phyloP scores from a whole-genome alignment of 2,113 vertebrate genomes.

The Macrotus californicus region DNA sequence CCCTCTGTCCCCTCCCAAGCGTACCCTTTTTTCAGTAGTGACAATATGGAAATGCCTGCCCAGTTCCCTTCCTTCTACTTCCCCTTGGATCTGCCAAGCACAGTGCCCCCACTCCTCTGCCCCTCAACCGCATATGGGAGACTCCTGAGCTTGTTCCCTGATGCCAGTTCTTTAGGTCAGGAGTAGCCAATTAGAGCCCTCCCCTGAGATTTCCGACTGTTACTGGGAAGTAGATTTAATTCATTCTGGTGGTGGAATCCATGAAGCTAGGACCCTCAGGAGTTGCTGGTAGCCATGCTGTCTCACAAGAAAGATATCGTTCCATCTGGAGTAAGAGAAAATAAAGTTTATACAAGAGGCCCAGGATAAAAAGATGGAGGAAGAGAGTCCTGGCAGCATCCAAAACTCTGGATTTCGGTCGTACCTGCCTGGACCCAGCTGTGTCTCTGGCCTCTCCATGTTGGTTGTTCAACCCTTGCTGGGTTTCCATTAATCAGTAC shows the following conservation, averaged over 20 bases:
- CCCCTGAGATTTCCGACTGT: not conserved
- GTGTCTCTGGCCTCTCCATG: not conserved
- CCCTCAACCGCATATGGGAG: not conserved
- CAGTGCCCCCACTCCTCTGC: not conserved
- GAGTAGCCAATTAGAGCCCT: not conserved
- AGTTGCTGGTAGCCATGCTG: not conserved
- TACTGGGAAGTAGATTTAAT: not conserved
- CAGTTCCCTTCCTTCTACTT: not conserved
- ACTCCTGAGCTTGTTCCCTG: not conserved
- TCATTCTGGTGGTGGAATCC: not conserved
- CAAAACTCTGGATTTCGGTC: not conserved
- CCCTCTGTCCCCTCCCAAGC: not conserved
- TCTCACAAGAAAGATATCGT: not conserved
- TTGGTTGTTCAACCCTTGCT: not conserved
- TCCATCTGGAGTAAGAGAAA: not conserved
- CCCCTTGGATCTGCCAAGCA: not conserved
- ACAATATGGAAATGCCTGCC: not conserved
- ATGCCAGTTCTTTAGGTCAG: not conserved
- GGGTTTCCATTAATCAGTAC: not conserved
- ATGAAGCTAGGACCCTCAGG: not conserved
- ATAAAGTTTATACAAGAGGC: not conserved
- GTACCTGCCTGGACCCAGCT: not conserved
- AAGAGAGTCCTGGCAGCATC: not conserved
- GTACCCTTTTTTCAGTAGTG: not conserved
- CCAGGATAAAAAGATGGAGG: not conserved